These are phyloP conservation scores for Amphipoea lucens DNA, from an alignment of 2,888 invertebrate species.

Conservation along the genomic window DNA sequence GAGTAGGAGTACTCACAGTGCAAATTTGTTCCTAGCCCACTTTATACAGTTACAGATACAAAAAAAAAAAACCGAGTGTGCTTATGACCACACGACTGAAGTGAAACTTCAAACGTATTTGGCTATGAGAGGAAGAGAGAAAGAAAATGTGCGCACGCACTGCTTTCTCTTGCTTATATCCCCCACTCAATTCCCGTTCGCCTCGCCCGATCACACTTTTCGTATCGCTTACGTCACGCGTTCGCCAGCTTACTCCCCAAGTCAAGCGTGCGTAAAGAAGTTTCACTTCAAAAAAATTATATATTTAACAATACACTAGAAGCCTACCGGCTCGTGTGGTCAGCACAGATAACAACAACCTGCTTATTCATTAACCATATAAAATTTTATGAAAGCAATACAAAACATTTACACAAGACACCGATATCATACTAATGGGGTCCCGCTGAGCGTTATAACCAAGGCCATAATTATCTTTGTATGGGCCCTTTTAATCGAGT, in stretches of 20 bases:
- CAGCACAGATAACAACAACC: constrained; percentile 40
- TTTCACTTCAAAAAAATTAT: not conserved
- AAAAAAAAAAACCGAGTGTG: too few relatives aligned
- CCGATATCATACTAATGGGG: constrained; percentile 68
- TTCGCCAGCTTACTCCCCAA: too few relatives aligned
- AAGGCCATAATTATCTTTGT: constrained; percentile 80
- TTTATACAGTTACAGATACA: not conserved
- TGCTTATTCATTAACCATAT: constrained; percentile 49
- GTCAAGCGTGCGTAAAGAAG: too few relatives aligned
- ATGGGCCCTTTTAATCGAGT: constrained; percentile 81
- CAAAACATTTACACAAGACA: constrained; percentile 54
- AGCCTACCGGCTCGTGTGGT: constrained; percentile 15
- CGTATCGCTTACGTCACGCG: too few relatives aligned
- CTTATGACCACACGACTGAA: too few relatives aligned
- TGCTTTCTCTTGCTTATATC: too few relatives aligned
- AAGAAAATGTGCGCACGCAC: too few relatives aligned
- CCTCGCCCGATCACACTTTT: too few relatives aligned
- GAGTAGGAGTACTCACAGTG: not conserved
- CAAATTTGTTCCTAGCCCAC: not conserved
- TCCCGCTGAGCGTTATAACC: constrained; percentile 69
- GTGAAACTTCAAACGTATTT: too few relatives aligned
- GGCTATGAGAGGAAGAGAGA: too few relatives aligned
- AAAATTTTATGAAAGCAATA: constrained; percentile 54
- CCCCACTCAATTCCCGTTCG: too few relatives aligned
- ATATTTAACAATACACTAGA: constrained; percentile 21